Percentiles rank a stretch among this genome's conserved stretches.
Evolutionary conservation across 2,888 invertebrate genomes (phyloP).

Genomic region (Heliconius aoede): DNA sequence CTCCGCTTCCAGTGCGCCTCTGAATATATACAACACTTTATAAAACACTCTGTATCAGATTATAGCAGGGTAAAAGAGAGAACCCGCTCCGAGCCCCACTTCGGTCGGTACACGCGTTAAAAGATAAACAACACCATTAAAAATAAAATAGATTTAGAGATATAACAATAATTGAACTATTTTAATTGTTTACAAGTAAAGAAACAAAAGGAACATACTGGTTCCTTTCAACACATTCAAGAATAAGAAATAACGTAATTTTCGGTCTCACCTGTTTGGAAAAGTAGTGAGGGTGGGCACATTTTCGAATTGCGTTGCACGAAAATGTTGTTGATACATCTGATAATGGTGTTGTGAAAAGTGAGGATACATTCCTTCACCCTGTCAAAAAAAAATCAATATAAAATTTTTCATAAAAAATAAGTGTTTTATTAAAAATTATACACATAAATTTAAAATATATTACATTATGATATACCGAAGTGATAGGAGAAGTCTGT

Average conservation of each 20-base stretch:
- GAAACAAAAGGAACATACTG: not conserved
- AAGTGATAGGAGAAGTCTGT: slow-evolving; percentile 88
- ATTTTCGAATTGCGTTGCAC: slow-evolving; percentile 77
- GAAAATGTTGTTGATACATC: slow-evolving; percentile 81
- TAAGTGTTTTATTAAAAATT: not conserved
- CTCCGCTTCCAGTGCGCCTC: slow-evolving; percentile 83
- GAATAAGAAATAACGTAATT: too few relatives aligned
- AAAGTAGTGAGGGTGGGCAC: slow-evolving; percentile 73
- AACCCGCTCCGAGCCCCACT: not conserved
- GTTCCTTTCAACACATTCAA: not conserved
- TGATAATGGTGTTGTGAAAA: slow-evolving; percentile 81
- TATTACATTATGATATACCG: slow-evolving; percentile 83
- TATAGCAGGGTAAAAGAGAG: not conserved
- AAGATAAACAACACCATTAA: too few relatives aligned
- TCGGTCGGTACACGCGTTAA: too few relatives aligned
- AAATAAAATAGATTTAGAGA: too few relatives aligned
- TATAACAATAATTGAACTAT: not conserved
- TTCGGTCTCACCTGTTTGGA: slow-evolving; percentile 60
- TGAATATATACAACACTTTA: slow-evolving; percentile 26
- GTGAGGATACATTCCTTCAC: slow-evolving; percentile 80
- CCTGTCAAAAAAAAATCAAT: slow-evolving; percentile 60
- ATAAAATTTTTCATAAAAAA: slow-evolving; percentile 9
- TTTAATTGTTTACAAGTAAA: not conserved
- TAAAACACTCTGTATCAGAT: not conserved
- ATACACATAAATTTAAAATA: slow-evolving; percentile 44